phyloP scores from a whole-genome alignment of 2,888 invertebrate genomes.

The Trichacis sp. region DNA sequence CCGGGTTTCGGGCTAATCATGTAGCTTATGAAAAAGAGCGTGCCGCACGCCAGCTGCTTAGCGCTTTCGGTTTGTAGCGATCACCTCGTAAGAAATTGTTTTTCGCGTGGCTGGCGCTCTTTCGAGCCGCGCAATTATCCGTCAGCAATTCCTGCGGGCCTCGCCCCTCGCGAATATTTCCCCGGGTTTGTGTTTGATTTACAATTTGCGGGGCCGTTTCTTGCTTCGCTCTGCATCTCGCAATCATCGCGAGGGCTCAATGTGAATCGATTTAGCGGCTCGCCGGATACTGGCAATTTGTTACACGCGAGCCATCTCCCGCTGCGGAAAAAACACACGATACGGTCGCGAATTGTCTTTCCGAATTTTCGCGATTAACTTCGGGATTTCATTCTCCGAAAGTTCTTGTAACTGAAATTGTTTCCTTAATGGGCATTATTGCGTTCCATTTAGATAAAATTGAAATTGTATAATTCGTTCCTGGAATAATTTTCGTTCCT shows the following conservation, averaged over 20 bases:
- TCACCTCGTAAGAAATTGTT: conserved; percentile 36
- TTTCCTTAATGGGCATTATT: too few species aligned
- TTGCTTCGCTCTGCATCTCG: conserved; percentile 11
- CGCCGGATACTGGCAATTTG: conserved; percentile 61
- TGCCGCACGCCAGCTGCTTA: conserved; percentile 20
- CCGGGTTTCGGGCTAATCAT: not conserved
- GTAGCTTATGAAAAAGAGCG: conserved; percentile 13
- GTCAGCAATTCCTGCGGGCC: conserved; percentile 27
- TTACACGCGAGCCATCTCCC: conserved; percentile 62
- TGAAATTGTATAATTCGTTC: too few species aligned
- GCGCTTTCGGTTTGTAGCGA: too few species aligned
- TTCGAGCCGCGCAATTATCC: conserved; percentile 35
- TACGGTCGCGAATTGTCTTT: conserved; percentile 50
- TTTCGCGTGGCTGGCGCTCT: conserved; percentile 31
- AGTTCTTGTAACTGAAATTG: too few species aligned
- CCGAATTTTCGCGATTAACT: too few species aligned
- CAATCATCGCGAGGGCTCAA: conserved; percentile 44
- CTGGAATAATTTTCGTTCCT: too few species aligned
- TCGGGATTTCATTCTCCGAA: too few species aligned
- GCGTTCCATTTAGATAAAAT: too few species aligned
- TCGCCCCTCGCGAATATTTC: conserved; percentile 33
- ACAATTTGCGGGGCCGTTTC: conserved; percentile 42
- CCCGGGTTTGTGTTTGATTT: conserved; percentile 48
- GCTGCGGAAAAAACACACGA: conserved; percentile 61
- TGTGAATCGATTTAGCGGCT: conserved; percentile 61